A percentile compares a stretch with the other conserved stretches of the same genome.
Conservation (phyloP, 2,797 vertebrate species). For the Ptychadena robeensis region DNA sequence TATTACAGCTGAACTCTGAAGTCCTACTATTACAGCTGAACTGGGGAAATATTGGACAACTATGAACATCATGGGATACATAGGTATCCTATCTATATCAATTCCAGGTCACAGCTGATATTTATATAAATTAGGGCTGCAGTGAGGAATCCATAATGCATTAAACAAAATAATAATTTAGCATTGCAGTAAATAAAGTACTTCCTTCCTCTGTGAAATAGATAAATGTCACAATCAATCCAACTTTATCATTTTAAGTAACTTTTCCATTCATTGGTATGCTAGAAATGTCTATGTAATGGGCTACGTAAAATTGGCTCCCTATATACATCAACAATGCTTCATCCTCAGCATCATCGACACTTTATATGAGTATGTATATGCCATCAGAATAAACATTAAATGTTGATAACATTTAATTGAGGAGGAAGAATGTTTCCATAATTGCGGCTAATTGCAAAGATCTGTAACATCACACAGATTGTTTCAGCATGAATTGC, state of each 20-base stretch:
- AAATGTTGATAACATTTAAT: conserved; percentile 56
- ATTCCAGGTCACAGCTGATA: background rate
- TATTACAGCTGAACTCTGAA: no score
- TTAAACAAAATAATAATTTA: background rate
- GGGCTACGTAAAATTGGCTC: background rate
- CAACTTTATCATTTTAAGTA: conserved; percentile 16
- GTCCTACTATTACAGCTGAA: no score
- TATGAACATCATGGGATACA: no score
- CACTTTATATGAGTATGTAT: conserved; percentile 43
- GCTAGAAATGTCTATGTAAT: conserved; percentile 10
- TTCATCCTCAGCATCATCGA: conserved; percentile 43
- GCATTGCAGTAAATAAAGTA: background rate
- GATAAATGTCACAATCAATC: background rate
- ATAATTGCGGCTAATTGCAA: conserved; percentile 56
- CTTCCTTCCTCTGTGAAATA: background rate
- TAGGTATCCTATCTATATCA: no score
- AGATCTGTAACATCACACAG: conserved; percentile 50
- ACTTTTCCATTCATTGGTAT: conserved; percentile 20
- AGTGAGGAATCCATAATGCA: background rate
- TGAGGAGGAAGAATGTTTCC: conserved; percentile 55
- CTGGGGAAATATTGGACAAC: no score
- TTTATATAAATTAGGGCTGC: background rate
- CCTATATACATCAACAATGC: conserved; percentile 33
- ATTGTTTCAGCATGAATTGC: conserved; percentile 58
- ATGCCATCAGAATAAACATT: conserved; percentile 51